Conservation (phyloP, 2,113 vertebrate genomes). For the Dicerorhinus sumatrensis region DNA sequence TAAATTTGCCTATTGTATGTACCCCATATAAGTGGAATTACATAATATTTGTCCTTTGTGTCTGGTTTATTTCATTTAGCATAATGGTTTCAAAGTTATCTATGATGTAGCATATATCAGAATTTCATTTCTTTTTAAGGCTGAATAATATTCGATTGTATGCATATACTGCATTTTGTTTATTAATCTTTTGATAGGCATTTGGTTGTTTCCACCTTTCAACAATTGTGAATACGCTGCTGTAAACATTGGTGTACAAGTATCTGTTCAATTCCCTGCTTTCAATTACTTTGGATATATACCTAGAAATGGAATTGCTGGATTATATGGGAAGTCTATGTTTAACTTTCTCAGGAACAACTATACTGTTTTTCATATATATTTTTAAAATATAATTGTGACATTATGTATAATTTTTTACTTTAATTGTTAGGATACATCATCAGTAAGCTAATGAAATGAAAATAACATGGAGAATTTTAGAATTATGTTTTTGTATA, state of each 20-base stretch:
- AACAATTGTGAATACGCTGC: background rate
- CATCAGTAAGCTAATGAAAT: background rate
- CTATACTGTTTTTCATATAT: background rate
- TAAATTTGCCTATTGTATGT: background rate
- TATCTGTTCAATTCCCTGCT: background rate
- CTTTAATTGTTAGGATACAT: background rate
- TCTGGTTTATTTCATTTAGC: background rate
- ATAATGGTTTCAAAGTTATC: background rate
- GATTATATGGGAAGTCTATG: background rate
- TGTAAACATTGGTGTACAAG: background rate
- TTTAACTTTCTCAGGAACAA: background rate
- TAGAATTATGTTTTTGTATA: background rate
- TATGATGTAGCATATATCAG: background rate
- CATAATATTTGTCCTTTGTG: background rate
- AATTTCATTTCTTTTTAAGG: background rate
- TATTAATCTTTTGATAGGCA: background rate
- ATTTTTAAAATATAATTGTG: background rate
- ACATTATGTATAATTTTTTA: background rate
- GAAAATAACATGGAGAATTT: background rate
- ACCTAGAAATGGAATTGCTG: background rate
- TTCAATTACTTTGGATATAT: background rate
- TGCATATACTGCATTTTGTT: background rate
- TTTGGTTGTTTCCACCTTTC: background rate
- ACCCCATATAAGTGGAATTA: background rate
- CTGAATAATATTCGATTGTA: background rate